A percentile compares a stretch with the other conserved stretches of the same genome.
Conservation (phyloP, 2,888 invertebrate genomes). For the Caenorhabditis macrosperma region DNA sequence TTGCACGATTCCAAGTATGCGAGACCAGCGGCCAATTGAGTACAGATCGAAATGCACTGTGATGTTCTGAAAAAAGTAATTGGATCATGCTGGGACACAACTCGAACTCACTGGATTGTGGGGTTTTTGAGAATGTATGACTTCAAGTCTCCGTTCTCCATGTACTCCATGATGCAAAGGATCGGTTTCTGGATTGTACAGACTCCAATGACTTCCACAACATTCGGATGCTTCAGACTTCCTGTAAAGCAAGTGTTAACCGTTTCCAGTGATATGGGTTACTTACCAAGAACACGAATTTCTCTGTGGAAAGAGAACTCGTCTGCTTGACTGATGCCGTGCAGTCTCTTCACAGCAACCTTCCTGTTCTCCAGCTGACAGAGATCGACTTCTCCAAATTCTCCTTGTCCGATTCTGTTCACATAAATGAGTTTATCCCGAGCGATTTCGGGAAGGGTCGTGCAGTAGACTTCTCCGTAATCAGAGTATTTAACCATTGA, state of each 20-base stretch:
- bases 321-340: constrained; percentile 62
- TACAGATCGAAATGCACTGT: constrained; percentile 71
- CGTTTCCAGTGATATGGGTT: not conserved
- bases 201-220: constrained; percentile 74
- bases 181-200: constrained; percentile 82
- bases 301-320: constrained; percentile 72
- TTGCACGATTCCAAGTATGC: constrained; percentile 90
- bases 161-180: constrained; percentile 91
- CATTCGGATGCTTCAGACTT: constrained; percentile 73
- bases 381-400: constrained; percentile 72
- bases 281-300: constrained; percentile 66
- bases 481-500: constrained; percentile 66
- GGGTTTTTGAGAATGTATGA: constrained; percentile 82
- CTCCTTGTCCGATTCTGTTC: constrained; percentile 84
- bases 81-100: not conserved
- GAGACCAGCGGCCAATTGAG: constrained; percentile 90
- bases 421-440: constrained; percentile 85
- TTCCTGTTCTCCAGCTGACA: constrained; percentile 68
- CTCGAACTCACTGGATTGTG: constrained; percentile 55
- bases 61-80: constrained; percentile 37
- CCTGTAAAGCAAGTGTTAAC: constrained; percentile 59
- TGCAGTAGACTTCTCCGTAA: constrained; percentile 70
- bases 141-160: constrained; percentile 90
- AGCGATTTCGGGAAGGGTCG: constrained; percentile 69
- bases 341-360: constrained; percentile 70